A percentile compares a stretch with the other conserved stretches of the same genome.
phyloP scores from a whole-genome alignment of 2,797 vertebrate genomes.

The Oreochromis mossambicus region DNA sequence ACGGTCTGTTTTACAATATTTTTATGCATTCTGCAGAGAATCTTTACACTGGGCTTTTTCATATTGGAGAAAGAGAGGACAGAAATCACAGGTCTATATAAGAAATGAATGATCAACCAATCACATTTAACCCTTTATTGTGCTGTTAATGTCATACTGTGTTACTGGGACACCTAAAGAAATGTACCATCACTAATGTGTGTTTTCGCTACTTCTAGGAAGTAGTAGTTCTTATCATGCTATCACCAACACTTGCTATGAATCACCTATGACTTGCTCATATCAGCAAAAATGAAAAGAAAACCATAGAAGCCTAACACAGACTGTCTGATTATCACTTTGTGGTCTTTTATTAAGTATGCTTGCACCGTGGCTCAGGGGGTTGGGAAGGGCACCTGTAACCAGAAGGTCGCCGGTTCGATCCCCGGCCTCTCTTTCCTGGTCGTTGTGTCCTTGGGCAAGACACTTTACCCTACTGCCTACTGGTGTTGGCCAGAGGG shows the following conservation, averaged over 20 bases:
- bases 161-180: not conserved
- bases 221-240: not conserved
- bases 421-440: no score
- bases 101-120: not conserved
- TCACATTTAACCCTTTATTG: not conserved
- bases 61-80: not conserved
- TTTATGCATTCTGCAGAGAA: not conserved
- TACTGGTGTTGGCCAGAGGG: no score
- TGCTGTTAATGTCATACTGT: not conserved
- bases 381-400: no score
- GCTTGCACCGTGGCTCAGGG: no score
- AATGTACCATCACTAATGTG: not conserved
- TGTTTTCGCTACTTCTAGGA: not conserved
- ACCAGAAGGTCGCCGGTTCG: no score
- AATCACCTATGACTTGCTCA: not conserved
- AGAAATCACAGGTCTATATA: not conserved
- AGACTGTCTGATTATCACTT: not conserved
- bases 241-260: not conserved
- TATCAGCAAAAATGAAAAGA: not conserved
- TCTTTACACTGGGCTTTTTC: not conserved
- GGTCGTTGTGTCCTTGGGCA: no score
- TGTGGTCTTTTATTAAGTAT: not conserved
- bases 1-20: fast-evolving
- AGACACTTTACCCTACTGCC: no score
- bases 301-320: not conserved